Conservation (phyloP, 2,888 invertebrate genomes). For the Hirtodrosophila alboralis region DNA sequence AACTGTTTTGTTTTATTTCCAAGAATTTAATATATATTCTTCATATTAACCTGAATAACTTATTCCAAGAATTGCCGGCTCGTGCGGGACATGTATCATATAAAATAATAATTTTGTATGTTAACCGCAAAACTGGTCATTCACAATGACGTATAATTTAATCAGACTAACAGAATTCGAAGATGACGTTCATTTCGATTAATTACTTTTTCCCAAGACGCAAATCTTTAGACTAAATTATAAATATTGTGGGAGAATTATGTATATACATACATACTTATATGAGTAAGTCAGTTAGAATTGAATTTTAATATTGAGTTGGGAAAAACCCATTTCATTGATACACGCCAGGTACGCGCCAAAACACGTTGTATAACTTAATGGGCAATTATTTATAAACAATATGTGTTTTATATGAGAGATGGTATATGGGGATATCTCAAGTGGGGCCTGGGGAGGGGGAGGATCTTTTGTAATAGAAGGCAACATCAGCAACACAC, state of each 20-base stretch:
- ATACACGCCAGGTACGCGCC: conserved; percentile 14
- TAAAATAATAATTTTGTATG: conserved; percentile 3
- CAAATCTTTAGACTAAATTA: conserved; percentile 2
- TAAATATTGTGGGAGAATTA: too few species aligned
- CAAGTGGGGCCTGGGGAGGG: not conserved
- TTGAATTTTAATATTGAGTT: conserved; percentile 5
- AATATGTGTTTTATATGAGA: conserved; percentile 4
- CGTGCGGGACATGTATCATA: conserved; percentile 20
- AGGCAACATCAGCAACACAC: conserved; percentile 12
- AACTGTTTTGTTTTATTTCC: conserved; percentile 8
- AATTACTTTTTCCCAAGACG: conserved; percentile 57
- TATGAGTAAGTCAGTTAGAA: conserved; percentile 28
- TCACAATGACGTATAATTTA: conserved; percentile 10
- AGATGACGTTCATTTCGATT: conserved; percentile 30
- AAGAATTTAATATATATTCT: conserved; percentile 8
- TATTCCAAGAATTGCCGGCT: conserved; percentile 32
- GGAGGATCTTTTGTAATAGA: conserved; percentile 13
- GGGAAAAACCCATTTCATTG: conserved; percentile 57
- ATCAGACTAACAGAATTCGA: conserved; percentile 2
- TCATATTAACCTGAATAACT: conserved; percentile 10
- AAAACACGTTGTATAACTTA: conserved; percentile 12
- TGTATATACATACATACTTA: too few species aligned
- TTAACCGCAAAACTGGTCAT: conserved; percentile 9
- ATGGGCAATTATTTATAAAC: conserved; percentile 33
- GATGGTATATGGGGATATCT: not conserved